These are phyloP conservation scores for Meganola albula DNA, from an alignment of 2,888 invertebrate genomes.

Conservation along the genomic window DNA sequence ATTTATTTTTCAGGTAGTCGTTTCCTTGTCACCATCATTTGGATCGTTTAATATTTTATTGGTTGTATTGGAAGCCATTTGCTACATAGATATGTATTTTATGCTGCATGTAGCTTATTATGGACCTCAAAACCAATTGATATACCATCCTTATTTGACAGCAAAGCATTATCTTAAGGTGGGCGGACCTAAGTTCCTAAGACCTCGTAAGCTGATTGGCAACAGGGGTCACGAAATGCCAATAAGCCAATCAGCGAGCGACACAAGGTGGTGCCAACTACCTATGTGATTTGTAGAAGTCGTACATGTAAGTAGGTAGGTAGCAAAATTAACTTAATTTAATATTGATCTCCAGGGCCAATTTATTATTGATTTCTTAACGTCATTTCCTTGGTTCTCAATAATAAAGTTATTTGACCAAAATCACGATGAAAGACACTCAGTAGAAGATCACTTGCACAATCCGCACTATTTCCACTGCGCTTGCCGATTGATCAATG, in stretches of 20 bases:
- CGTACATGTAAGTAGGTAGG: too few relatives aligned
- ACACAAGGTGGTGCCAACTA: too few relatives aligned
- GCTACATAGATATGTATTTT: conserved; percentile 68
- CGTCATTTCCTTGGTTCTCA: conserved; percentile 70
- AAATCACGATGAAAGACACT: conserved; percentile 54
- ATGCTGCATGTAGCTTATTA: conserved; percentile 74
- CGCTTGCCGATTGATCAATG: conserved; percentile 52
- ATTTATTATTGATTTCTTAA: conserved; percentile 62
- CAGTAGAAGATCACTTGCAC: conserved; percentile 37
- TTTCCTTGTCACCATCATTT: conserved; percentile 59
- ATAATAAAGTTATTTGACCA: conserved; percentile 49
- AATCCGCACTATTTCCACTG: conserved; percentile 59
- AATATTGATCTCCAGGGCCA: conserved; percentile 55
- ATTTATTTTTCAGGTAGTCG: conserved; percentile 44
- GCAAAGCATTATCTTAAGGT: conserved; percentile 66
- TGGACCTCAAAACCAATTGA: conserved; percentile 64
- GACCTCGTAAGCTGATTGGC: too few relatives aligned
- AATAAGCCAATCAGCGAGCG: too few relatives aligned
- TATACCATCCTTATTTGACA: conserved; percentile 74
- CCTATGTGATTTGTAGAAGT: too few relatives aligned
- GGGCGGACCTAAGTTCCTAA: conserved; percentile 11
- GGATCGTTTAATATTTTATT: conserved; percentile 44
- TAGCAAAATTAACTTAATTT: not conserved
- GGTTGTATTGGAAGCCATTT: conserved; percentile 55
- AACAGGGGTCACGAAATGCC: too few relatives aligned